Evolutionary conservation across 2,888 invertebrate genomes (phyloP).

Genomic region (Eupithecia vulgata): DNA sequence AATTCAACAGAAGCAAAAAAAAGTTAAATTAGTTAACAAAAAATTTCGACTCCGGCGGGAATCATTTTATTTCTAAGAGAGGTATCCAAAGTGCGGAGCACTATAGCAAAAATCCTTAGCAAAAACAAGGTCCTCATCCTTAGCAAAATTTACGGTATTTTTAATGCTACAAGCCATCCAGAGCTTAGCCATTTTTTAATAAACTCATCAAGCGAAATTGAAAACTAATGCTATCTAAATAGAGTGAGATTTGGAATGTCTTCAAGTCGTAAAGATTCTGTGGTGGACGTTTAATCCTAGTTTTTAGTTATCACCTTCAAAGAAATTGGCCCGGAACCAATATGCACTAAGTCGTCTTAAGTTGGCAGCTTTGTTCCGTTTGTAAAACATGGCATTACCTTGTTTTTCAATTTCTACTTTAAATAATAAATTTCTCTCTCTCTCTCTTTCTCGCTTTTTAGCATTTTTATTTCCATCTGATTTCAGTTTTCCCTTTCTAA

Average conservation of each 20-base stretch:
- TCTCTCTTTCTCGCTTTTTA: neutral
- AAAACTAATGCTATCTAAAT: neutral
- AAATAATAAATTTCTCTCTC: too few relatives aligned
- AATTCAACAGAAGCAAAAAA: neutral
- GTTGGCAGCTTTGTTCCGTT: neutral
- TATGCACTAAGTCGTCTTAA: slow-evolving; percentile 4
- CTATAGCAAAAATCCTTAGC: too few relatives aligned
- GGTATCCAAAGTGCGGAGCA: too few relatives aligned
- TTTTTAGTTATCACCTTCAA: slow-evolving; percentile 16
- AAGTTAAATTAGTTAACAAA: too few relatives aligned
- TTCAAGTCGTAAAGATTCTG: slow-evolving; percentile 8
- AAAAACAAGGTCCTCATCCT: too few relatives aligned
- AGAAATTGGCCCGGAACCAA: slow-evolving; percentile 9
- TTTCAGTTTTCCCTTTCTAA: neutral
- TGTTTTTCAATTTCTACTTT: too few relatives aligned
- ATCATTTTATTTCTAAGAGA: too few relatives aligned
- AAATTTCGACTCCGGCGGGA: too few relatives aligned
- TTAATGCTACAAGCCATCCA: neutral
- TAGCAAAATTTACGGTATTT: neutral
- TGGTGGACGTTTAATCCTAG: slow-evolving; percentile 10
- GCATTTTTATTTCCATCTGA: neutral
- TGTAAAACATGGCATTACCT: neutral
- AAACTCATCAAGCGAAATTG: neutral
- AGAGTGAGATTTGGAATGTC: neutral
- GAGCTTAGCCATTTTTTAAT: neutral